These are phyloP conservation scores for Tachycineta bicolor DNA, from an alignment of 2,113 vertebrate genomes.

Conservation along the genomic window DNA sequence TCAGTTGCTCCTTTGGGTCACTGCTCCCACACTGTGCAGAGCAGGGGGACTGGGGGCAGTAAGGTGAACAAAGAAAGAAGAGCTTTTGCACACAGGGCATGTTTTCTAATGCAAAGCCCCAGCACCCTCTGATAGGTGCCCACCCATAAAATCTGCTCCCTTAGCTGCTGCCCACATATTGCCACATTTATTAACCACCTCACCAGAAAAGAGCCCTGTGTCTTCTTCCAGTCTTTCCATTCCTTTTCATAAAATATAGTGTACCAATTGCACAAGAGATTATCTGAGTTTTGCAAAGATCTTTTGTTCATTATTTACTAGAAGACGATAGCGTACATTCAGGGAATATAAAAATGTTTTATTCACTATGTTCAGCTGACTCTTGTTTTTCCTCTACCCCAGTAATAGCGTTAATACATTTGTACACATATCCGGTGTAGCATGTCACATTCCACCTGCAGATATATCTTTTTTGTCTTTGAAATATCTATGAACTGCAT, in stretches of 20 bases:
- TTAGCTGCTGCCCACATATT: background rate
- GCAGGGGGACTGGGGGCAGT: fast-evolving
- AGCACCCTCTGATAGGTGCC: fast-evolving
- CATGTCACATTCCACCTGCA: conserved; percentile 1
- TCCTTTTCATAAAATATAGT: background rate
- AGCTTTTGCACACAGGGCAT: background rate
- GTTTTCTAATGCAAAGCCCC: background rate
- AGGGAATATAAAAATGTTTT: conserved; percentile 48
- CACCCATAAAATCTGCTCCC: background rate
- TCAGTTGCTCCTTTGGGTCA: background rate
- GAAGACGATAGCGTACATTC: background rate
- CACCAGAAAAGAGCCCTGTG: background rate
- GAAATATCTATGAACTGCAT: conserved; percentile 26
- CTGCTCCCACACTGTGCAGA: background rate
- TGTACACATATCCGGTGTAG: background rate
- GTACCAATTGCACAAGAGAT: background rate
- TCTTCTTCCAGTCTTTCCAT: background rate
- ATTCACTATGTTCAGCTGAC: conserved; percentile 31
- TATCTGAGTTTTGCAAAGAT: conserved; percentile 28
- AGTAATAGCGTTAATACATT: conserved; percentile 1
- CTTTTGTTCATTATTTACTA: conserved; percentile 40
- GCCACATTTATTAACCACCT: background rate
- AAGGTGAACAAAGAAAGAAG: background rate
- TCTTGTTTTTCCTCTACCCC: conserved; percentile 9
- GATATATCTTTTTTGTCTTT: conserved; percentile 41